These are phyloP conservation scores for Cotesia vestalis DNA, from an alignment of 1,140 invertebrate species.

Conservation along the genomic window DNA sequence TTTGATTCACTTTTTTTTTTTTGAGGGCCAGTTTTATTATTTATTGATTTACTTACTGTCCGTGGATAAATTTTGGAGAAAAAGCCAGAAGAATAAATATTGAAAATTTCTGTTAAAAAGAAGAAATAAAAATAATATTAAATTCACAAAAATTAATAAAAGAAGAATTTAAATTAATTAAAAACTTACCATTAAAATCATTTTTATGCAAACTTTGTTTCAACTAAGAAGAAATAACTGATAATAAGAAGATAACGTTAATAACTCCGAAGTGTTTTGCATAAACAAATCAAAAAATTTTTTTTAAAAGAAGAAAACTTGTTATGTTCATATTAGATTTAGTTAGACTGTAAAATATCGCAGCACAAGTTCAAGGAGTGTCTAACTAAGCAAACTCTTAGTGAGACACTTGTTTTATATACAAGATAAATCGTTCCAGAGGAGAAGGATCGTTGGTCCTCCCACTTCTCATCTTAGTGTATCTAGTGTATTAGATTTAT, in stretches of 20 bases:
- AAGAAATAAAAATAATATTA: not conserved
- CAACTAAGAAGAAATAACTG: too few relatives aligned
- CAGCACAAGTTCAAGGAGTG: not conserved
- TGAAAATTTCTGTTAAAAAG: not conserved
- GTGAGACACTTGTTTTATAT: slow-evolving; percentile 33
- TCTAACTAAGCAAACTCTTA: slow-evolving; percentile 16
- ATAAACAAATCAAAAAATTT: too few relatives aligned
- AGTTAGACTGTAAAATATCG: too few relatives aligned
- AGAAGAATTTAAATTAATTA: not conserved
- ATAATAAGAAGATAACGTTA: too few relatives aligned
- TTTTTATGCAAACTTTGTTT: not conserved
- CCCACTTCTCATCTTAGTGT: slow-evolving; percentile 13
- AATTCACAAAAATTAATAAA: slow-evolving; percentile 1
- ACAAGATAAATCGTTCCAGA: slow-evolving; percentile 30
- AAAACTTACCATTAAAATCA: not conserved
- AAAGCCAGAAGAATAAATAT: not conserved
- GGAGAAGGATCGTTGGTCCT: slow-evolving; percentile 18
- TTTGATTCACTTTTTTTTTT: not conserved
- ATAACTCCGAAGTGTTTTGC: too few relatives aligned
- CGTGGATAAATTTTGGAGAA: not conserved
- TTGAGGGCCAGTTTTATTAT: too few relatives aligned
- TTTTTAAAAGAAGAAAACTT: too few relatives aligned
- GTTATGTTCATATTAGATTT: too few relatives aligned
- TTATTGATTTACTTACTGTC: not conserved
- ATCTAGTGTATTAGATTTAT: too few relatives aligned